Conservation (phyloP, 2,797 vertebrate species). For the Microctenopoma lineatum region DNA sequence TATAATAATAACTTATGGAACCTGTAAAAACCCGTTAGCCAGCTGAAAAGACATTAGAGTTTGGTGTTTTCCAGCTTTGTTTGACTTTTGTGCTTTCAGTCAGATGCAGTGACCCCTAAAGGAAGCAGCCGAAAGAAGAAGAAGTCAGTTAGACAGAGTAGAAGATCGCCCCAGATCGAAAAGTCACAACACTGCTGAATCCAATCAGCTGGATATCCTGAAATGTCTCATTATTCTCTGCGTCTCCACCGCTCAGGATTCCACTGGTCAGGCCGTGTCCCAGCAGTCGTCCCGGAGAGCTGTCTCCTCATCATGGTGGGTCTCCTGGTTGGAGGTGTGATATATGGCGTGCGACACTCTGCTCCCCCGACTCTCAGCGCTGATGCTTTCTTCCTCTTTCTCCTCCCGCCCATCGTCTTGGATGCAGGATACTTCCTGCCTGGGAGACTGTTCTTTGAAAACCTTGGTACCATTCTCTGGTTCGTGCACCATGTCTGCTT, state of each 20-base stretch:
- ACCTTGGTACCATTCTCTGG: constrained; percentile 88
- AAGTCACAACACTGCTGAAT: neutral
- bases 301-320: constrained; percentile 89
- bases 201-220: neutral
- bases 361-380: constrained; percentile 85
- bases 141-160: no score
- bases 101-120: neutral
- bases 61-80: neutral
- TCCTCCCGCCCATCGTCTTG: constrained; percentile 88
- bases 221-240: neutral
- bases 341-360: constrained; percentile 85
- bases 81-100: neutral
- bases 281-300: constrained; percentile 87
- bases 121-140: no score
- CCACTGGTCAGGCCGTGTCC: constrained; percentile 85
- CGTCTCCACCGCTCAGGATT: constrained; percentile 75
- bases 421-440: constrained; percentile 91
- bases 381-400: constrained; percentile 89
- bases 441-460: constrained; percentile 87
- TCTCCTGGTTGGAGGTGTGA: constrained; percentile 87
- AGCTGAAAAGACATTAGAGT: no score
- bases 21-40: no score
- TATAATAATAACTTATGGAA: neutral
- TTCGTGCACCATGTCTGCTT: constrained; percentile 26
- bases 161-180: neutral